These are phyloP conservation scores for Calliphora vomitoria DNA, from an alignment of 2,888 invertebrate genomes.

Conservation along the genomic window DNA sequence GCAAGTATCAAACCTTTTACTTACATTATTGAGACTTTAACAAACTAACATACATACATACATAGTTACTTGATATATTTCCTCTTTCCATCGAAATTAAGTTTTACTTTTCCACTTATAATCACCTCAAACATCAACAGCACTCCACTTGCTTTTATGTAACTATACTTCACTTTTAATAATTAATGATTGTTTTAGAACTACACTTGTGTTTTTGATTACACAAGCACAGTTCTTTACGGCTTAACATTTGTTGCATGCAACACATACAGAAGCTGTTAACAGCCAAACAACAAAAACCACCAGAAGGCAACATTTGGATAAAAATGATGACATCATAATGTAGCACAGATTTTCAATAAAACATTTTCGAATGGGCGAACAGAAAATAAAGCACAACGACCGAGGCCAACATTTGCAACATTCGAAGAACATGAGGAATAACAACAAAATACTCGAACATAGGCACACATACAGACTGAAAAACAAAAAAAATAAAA, in stretches of 20 bases:
- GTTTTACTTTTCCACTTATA: no score
- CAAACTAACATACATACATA: no score
- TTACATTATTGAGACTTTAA: no score
- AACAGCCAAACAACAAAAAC: conserved; percentile 16
- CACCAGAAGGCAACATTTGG: conserved; percentile 49
- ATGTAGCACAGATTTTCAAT: conserved; percentile 79
- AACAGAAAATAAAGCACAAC: conserved; percentile 73
- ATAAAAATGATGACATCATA: conserved; percentile 74
- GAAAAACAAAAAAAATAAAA: background rate
- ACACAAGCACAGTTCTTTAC: no score
- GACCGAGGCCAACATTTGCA: background rate
- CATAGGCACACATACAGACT: background rate
- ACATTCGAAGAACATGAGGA: conserved; percentile 17
- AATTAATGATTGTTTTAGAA: background rate
- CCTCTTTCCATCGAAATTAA: no score
- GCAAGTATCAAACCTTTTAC: no score
- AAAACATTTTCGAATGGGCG: conserved; percentile 80
- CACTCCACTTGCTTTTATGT: no score
- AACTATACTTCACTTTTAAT: no score
- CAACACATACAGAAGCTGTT: conserved; percentile 64
- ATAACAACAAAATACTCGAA: background rate
- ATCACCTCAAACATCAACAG: no score
- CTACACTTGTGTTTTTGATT: background rate
- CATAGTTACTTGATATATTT: no score
- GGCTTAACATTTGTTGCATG: conserved; percentile 67